A percentile compares a stretch with the other conserved stretches of the same genome.
Evolutionary conservation across 2,113 vertebrate species (phyloP).

Genomic region (Arvicanthis niloticus): DNA sequence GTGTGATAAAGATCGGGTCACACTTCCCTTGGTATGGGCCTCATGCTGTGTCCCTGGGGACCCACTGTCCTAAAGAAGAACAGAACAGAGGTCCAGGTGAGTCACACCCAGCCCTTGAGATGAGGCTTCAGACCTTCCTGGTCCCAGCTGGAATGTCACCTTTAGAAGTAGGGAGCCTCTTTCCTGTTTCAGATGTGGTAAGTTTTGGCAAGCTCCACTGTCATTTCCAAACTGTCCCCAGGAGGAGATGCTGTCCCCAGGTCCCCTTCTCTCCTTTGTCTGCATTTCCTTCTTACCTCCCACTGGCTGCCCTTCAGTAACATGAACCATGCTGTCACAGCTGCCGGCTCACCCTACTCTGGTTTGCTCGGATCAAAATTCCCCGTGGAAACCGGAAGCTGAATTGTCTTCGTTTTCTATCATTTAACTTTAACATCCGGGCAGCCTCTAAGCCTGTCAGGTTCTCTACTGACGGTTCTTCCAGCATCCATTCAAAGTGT

Average conservation of each 20-base stretch:
- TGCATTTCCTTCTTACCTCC: slow-evolving; percentile 72
- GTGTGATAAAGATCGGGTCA: background rate
- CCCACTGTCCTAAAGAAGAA: background rate
- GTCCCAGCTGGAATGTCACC: background rate
- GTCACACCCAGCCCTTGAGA: background rate
- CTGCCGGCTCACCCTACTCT: slow-evolving; percentile 35
- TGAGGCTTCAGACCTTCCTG: background rate
- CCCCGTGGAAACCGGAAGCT: slow-evolving; percentile 81
- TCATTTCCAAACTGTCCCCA: background rate
- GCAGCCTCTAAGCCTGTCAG: slow-evolving; percentile 53
- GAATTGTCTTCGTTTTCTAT: slow-evolving; percentile 72
- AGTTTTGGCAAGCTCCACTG: background rate
- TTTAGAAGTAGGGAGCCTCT: background rate
- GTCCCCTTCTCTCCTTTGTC: background rate
- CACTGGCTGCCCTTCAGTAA: slow-evolving; percentile 45
- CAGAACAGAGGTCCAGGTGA: background rate
- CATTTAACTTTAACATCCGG: slow-evolving; percentile 73
- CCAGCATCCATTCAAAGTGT: slow-evolving; percentile 65
- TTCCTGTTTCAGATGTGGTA: background rate
- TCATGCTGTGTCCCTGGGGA: too few relatives aligned
- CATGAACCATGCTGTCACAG: slow-evolving; percentile 81
- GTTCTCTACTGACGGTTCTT: background rate
- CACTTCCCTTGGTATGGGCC: background rate
- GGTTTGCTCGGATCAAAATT: background rate
- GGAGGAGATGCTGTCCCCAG: background rate